Conservation (phyloP, 2,113 vertebrate genomes). For the Hippocampus mohnikei region DNA sequence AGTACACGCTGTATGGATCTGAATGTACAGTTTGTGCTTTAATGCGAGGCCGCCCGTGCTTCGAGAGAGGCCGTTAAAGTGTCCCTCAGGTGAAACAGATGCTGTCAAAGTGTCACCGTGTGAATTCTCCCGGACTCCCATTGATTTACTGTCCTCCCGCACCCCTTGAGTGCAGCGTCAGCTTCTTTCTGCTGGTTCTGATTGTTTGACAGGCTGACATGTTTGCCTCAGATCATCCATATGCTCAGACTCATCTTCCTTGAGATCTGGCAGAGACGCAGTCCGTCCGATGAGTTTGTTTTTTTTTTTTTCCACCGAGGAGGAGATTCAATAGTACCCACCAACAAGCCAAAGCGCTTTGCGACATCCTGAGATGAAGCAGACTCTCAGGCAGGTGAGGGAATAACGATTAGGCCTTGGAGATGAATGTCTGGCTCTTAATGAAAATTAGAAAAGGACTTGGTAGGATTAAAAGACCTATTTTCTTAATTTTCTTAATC, state of each 20-base stretch:
- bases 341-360: background rate
- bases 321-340: background rate
- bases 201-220: background rate
- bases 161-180: background rate
- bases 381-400: background rate
- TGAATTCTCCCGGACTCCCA: background rate
- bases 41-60: background rate
- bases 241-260: background rate
- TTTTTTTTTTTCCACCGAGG: background rate
- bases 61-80: background rate
- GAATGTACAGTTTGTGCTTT: background rate
- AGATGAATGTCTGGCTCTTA: conserved; percentile 6
- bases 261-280: background rate
- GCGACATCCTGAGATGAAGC: background rate
- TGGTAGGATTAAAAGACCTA: background rate
- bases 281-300: background rate
- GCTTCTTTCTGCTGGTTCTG: background rate
- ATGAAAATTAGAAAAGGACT: conserved; percentile 1
- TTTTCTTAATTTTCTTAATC: conserved; percentile 10
- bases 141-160: conserved; percentile 1
- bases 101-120: conserved; percentile 7
- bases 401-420: background rate
- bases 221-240: background rate
- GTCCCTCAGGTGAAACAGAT: conserved; percentile 1
- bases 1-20: background rate